phyloP scores from a whole-genome alignment of 53 echinoderm and acorn worm species.

The Holothuria scabra region DNA sequence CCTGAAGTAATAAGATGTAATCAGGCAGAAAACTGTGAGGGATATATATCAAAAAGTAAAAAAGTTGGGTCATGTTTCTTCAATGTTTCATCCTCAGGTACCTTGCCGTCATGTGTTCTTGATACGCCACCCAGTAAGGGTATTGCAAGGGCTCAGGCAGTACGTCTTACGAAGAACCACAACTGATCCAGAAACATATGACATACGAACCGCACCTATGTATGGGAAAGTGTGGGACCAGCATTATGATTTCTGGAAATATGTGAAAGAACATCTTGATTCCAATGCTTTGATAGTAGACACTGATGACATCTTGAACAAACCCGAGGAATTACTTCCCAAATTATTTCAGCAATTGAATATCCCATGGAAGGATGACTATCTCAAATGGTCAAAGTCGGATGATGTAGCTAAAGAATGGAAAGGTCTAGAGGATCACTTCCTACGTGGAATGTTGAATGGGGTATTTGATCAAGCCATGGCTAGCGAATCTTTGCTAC shows the following conservation, averaged over 20 bases:
- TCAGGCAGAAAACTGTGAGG: too few species aligned
- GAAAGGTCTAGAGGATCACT: slow-evolving; percentile 23
- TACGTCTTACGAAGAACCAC: neutral
- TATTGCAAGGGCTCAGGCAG: neutral
- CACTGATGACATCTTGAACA: slow-evolving; percentile 17
- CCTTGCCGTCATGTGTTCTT: slow-evolving; percentile 17
- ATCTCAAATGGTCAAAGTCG: slow-evolving; percentile 1
- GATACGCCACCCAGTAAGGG: slow-evolving; percentile 3
- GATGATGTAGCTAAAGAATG: slow-evolving; percentile 9
- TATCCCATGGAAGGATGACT: slow-evolving; percentile 22
- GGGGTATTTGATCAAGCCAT: slow-evolving; percentile 34
- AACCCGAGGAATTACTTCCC: neutral
- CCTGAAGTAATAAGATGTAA: too few species aligned
- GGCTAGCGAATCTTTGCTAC: neutral
- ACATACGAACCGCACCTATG: slow-evolving; percentile 1
- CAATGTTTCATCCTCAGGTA: neutral
- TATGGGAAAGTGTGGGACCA: slow-evolving; percentile 1
- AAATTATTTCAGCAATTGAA: slow-evolving; percentile 2
- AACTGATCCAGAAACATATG: neutral
- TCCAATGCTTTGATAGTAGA: slow-evolving; percentile 16
- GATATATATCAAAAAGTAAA: too few species aligned
- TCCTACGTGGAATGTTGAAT: slow-evolving; percentile 23
- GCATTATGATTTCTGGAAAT: slow-evolving; percentile 26
- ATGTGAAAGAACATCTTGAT: slow-evolving; percentile 19
- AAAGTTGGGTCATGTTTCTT: too few species aligned